Evolutionary conservation across 2,797 vertebrate genomes (phyloP).

Genomic region (Sebastes steindachneri): DNA sequence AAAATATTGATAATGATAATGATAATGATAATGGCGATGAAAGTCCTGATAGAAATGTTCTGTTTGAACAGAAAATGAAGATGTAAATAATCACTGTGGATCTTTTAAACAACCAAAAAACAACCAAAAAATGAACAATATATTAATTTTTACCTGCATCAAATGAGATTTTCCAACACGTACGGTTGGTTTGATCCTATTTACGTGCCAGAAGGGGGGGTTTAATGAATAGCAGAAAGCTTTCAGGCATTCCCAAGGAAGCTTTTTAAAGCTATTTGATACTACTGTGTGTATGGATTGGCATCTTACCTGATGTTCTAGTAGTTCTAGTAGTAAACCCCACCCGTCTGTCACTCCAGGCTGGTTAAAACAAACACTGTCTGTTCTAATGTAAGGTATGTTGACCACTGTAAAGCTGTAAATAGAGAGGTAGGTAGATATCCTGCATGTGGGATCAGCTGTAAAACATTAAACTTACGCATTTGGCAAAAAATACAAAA

Average conservation of each 20-base stretch:
- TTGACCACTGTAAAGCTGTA: constrained; percentile 42
- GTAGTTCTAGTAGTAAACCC: constrained; percentile 21
- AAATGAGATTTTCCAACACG: not conserved
- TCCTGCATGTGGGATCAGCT: constrained; percentile 54
- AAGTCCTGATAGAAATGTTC: not conserved
- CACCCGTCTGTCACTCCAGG: constrained; percentile 26
- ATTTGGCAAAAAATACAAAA: constrained; percentile 34
- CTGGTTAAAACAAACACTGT: constrained; percentile 39
- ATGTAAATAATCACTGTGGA: not conserved
- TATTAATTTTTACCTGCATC: not conserved
- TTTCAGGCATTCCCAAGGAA: not conserved
- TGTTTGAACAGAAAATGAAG: not conserved
- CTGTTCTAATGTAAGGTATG: constrained; percentile 18
- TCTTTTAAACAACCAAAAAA: not conserved
- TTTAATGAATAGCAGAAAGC: not conserved
- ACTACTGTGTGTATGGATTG: not conserved
- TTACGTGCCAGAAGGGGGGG: not conserved
- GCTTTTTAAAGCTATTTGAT: not conserved
- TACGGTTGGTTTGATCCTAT: not conserved
- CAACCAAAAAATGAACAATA: not conserved
- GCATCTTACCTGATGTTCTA: constrained; percentile 1
- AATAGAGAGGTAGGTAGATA: constrained; percentile 70
- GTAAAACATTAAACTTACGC: constrained; percentile 16
- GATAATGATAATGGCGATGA: not conserved
- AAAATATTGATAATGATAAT: not conserved